phyloP scores from a whole-genome alignment of 2,888 invertebrate species.

The Lepidocyrtoides sp. region DNA sequence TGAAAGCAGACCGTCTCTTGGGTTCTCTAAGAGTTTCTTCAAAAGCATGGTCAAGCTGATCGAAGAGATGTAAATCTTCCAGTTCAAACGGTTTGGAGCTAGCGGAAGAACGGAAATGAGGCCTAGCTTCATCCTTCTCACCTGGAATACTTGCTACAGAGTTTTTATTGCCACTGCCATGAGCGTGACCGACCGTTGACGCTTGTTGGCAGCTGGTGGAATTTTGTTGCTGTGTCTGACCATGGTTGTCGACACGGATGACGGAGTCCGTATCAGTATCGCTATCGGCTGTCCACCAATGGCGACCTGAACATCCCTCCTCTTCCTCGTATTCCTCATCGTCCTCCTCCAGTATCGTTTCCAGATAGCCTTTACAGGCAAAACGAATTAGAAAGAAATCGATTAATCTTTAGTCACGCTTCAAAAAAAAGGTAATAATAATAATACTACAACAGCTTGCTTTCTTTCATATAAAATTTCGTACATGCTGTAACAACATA shows the following conservation, averaged over 20 bases:
- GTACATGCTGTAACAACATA: neutral
- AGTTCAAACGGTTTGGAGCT: conserved; percentile 85
- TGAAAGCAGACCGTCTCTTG: conserved; percentile 72
- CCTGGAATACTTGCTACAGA: conserved; percentile 60
- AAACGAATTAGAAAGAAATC: neutral
- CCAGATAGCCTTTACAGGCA: conserved; percentile 83
- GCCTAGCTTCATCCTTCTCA: conserved; percentile 81
- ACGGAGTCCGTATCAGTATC: conserved; percentile 85
- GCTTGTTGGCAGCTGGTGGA: conserved; percentile 44
- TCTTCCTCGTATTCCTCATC: conserved; percentile 85
- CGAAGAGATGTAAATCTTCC: conserved; percentile 85
- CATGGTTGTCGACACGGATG: conserved; percentile 83
- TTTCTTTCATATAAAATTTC: neutral
- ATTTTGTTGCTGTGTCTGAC: conserved; percentile 64
- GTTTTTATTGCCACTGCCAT: conserved; percentile 41
- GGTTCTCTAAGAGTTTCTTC: conserved; percentile 85
- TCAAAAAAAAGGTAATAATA: neutral
- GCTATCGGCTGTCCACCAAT: conserved; percentile 85
- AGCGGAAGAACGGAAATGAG: conserved; percentile 83
- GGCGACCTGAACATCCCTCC: conserved; percentile 85
- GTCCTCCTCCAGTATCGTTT: conserved; percentile 86
- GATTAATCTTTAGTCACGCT: neutral
- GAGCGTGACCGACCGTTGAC: neutral
- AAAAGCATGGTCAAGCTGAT: conserved; percentile 85
- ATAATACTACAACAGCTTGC: neutral